Evolutionary conservation across 2,797 vertebrate genomes (phyloP).

Genomic region (Okamejei kenojei): DNA sequence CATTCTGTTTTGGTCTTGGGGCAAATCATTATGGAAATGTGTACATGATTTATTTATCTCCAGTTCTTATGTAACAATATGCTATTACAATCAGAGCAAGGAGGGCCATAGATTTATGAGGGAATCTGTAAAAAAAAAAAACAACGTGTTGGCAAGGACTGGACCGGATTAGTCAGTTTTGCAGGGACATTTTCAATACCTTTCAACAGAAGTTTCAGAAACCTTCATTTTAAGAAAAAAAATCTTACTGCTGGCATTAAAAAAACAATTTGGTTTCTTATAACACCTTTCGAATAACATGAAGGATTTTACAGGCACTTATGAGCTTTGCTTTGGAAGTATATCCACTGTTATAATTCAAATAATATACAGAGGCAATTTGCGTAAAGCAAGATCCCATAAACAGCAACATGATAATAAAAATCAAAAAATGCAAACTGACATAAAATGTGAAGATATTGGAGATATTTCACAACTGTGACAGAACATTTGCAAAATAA

Average conservation of each 20-base stretch:
- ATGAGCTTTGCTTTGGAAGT: too few relatives aligned
- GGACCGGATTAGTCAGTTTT: not conserved
- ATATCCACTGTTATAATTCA: not conserved
- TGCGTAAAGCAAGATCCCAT: not conserved
- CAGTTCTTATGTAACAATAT: not conserved
- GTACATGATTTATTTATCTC: conserved; percentile 9
- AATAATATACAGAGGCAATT: not conserved
- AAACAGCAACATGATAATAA: not conserved
- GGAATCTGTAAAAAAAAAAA: not conserved
- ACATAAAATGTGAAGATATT: too few relatives aligned
- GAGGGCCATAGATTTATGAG: not conserved
- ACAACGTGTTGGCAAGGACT: not conserved
- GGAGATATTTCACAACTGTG: too few relatives aligned
- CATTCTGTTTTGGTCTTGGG: not conserved
- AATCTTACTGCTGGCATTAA: not conserved
- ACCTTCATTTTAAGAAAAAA: not conserved
- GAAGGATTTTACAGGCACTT: not conserved
- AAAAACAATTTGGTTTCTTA: not conserved
- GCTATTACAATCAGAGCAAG: not conserved
- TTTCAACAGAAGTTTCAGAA: not conserved
- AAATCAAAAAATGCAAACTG: too few relatives aligned
- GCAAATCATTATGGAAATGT: conserved; percentile 24
- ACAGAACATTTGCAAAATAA: too few relatives aligned
- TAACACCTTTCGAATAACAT: not conserved
- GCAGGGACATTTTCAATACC: not conserved